Evolutionary conservation across 2,888 invertebrate genomes (phyloP), one percentile per base, ranked within the genome.

Genomic region (Trypoxylon attenuatum): DNA sequence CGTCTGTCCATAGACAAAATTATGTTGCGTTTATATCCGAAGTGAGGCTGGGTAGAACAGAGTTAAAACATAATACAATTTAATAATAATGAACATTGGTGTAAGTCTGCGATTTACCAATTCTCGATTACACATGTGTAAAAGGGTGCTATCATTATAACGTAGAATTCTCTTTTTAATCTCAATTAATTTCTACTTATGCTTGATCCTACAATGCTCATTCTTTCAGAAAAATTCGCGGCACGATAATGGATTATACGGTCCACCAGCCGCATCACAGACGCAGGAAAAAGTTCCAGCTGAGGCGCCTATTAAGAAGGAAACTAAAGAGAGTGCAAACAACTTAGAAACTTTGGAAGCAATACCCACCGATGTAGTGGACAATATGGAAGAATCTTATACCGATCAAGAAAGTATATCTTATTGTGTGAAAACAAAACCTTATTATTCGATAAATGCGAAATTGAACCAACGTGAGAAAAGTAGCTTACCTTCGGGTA

Each of bases 371-470:
- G 69, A 76, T 21, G 21, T 63, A n/a, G 49, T 54, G 4, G 76
- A 80, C 13, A 77, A 76, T 29, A 51, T 73, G 8, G 85, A 85
- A 50, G 83, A 86, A 50, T 76, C 82, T 5, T 81, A 79, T 6
- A 80, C 81, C 22, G 85, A 84, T 42, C 79, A 79, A 41, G 77
- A 78, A 29, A 82, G 76, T 54, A 81, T 82, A 52, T 76, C 85
- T 1, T 86, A 83, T 61, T 84, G 85, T 47, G 85, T 87, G n/a
- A 86, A 87, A 62, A 87, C 86, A 5, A 87, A 86, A 29, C 86
- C 87, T 1, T 87, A 87, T 56, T 87, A 87, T 58, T 86, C 87
- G 8, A 87, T 87, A 76, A 87, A 86, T 38, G 87, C 86, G 0
- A 87, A 86, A 46, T 60, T 87, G 39, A 84, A 83, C 54, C 86